These are phyloP conservation scores for Ranitomeya variabilis DNA, from an alignment of 2,113 vertebrate genomes.

Conservation along the genomic window DNA sequence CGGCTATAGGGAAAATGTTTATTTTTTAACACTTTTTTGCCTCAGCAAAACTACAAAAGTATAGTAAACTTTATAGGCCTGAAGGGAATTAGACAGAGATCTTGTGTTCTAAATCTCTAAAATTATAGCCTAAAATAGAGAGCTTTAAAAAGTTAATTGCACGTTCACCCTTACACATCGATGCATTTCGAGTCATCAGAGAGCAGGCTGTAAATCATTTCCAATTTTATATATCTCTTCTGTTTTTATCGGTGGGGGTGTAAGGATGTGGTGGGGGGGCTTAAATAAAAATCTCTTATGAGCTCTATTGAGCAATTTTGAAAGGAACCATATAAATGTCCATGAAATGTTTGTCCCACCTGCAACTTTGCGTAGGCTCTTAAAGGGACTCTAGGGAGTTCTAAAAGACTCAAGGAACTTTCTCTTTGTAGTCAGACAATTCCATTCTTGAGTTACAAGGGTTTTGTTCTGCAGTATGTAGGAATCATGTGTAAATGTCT, in stretches of 20 bases:
- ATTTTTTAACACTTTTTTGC: slow-evolving; percentile 66
- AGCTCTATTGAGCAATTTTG: slow-evolving; percentile 47
- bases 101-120: slow-evolving; percentile 62
- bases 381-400: slow-evolving; percentile 59
- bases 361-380: slow-evolving; percentile 51
- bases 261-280: slow-evolving; percentile 22
- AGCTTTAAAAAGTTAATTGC: slow-evolving; percentile 57
- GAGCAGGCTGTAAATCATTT: slow-evolving; percentile 54
- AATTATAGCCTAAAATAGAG: slow-evolving; percentile 60
- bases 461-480: slow-evolving; percentile 44
- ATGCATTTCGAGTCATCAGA: slow-evolving; percentile 51
- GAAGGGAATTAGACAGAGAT: slow-evolving; percentile 60
- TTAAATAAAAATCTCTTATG: slow-evolving; percentile 36
- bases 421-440: not conserved
- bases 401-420: slow-evolving; percentile 53
- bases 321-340: slow-evolving; percentile 56
- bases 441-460: not conserved
- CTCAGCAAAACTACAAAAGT: slow-evolving; percentile 63
- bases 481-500: slow-evolving; percentile 9
- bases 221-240: slow-evolving; percentile 59
- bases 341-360: slow-evolving; percentile 58
- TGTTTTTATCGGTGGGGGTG: slow-evolving; percentile 39
- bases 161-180: slow-evolving; percentile 51
- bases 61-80: slow-evolving; percentile 65
- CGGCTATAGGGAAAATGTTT: slow-evolving; percentile 65